Evolutionary conservation across 2,888 invertebrate species (phyloP).

Genomic region (Caenorhabditis sinica): DNA sequence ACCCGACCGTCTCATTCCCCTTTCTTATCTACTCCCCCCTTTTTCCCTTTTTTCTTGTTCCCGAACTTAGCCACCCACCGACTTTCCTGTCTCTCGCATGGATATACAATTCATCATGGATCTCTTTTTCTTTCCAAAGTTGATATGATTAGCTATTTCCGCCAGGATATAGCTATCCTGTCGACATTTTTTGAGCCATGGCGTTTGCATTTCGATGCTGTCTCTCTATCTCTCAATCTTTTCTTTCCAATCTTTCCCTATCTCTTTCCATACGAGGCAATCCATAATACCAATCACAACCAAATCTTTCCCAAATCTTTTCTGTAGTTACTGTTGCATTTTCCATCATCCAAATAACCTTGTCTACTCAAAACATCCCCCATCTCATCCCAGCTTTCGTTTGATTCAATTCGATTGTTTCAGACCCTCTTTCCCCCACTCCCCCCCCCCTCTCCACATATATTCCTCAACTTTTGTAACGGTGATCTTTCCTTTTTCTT

Average conservation of each 20-base stretch:
- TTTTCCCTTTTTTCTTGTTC: constrained; percentile 19
- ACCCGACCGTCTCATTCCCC: not conserved
- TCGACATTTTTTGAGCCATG: constrained; percentile 55
- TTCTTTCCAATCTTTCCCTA: constrained; percentile 31
- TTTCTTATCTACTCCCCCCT: no score
- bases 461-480: constrained; percentile 53
- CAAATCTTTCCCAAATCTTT: constrained; percentile 22
- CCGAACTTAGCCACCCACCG: constrained; percentile 50
- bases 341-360: not conserved
- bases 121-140: constrained; percentile 41
- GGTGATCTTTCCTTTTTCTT: constrained; percentile 51
- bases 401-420: not conserved
- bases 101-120: constrained; percentile 59
- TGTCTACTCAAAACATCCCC: constrained; percentile 3
- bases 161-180: not conserved
- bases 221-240: constrained; percentile 10
- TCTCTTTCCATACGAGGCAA: constrained; percentile 59
- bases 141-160: constrained; percentile 3
- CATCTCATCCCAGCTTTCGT: constrained; percentile 58
- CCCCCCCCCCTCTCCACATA: not conserved
- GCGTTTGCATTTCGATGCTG: constrained; percentile 55
- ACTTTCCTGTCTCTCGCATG: constrained; percentile 22
- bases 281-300: constrained; percentile 55
- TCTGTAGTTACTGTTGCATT: constrained; percentile 58
- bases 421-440: not conserved